Percentiles rank a stretch among this genome's conserved stretches.
phyloP scores from a whole-genome alignment of 2,797 vertebrate genomes.

The Erpetoichthys calabaricus region DNA sequence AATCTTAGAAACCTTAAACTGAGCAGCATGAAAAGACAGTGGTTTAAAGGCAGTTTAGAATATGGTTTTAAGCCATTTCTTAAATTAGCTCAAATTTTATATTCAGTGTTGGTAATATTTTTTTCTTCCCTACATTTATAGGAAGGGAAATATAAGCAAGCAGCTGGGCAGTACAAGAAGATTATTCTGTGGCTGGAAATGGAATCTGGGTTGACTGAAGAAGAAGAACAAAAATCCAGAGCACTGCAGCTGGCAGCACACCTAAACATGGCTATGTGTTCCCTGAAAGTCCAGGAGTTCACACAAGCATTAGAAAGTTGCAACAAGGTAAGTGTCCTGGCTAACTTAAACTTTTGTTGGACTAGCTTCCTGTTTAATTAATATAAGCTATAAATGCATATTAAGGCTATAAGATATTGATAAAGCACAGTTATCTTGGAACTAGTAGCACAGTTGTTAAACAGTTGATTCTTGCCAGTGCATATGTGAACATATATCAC shows the following conservation, averaged over 20 bases:
- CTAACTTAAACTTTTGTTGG: not conserved
- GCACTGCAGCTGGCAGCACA: conserved; percentile 74
- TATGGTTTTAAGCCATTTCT: too few relatives aligned
- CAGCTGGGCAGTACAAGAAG: conserved; percentile 82
- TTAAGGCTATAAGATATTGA: too few relatives aligned
- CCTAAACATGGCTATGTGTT: conserved; percentile 91
- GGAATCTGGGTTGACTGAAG: conserved; percentile 59
- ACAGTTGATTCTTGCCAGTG: too few relatives aligned
- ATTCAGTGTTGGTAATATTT: not conserved
- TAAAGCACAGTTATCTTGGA: too few relatives aligned
- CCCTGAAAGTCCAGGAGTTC: conserved; percentile 77
- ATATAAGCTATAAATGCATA: too few relatives aligned
- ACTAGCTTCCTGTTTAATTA: too few relatives aligned
- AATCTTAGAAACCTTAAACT: too few relatives aligned
- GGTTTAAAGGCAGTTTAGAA: too few relatives aligned
- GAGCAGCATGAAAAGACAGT: too few relatives aligned
- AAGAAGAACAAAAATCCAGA: conserved; percentile 60
- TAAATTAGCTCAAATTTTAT: not conserved
- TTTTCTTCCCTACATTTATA: conserved; percentile 22
- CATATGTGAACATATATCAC: too few relatives aligned
- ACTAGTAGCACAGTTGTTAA: too few relatives aligned
- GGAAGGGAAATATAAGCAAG: conserved; percentile 83
- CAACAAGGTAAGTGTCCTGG: conserved; percentile 63
- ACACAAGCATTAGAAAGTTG: conserved; percentile 71
- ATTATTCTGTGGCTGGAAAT: conserved; percentile 88